These are phyloP conservation scores for Gastracanthus pulcherrimus DNA, from an alignment of 2,888 invertebrate species.

Conservation along the genomic window DNA sequence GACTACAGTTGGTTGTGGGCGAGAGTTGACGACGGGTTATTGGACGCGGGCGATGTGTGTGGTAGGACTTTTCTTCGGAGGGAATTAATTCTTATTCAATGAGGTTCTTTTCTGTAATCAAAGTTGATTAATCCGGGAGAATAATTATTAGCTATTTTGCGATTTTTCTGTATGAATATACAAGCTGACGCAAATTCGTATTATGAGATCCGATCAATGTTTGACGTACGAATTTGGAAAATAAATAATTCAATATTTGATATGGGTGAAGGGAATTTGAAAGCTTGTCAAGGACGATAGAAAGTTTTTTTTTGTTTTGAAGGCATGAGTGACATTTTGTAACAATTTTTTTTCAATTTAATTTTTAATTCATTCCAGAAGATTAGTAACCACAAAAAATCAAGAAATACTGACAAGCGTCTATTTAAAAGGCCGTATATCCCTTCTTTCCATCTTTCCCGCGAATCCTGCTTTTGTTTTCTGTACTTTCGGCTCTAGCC, in stretches of 20 bases:
- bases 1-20: neutral
- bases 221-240: too few species aligned
- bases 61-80: neutral
- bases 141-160: neutral
- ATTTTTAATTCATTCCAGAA: neutral
- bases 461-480: conserved; percentile 31
- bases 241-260: too few species aligned
- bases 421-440: neutral
- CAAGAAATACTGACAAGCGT: neutral
- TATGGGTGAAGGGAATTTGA: too few species aligned
- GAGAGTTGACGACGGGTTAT: conserved; percentile 25
- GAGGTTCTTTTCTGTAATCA: neutral
- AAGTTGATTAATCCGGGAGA: neutral
- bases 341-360: neutral
- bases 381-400: neutral
- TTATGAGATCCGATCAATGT: too few species aligned
- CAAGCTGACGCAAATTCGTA: neutral
- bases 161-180: neutral
- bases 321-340: neutral
- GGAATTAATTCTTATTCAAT: neutral
- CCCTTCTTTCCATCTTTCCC: neutral
- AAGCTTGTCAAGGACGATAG: too few species aligned
- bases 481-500: too few species aligned
- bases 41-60: conserved; percentile 8
- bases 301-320: neutral